These are phyloP conservation scores for Lathronympha strigana DNA, from an alignment of 2,888 invertebrate genomes.

Conservation along the genomic window DNA sequence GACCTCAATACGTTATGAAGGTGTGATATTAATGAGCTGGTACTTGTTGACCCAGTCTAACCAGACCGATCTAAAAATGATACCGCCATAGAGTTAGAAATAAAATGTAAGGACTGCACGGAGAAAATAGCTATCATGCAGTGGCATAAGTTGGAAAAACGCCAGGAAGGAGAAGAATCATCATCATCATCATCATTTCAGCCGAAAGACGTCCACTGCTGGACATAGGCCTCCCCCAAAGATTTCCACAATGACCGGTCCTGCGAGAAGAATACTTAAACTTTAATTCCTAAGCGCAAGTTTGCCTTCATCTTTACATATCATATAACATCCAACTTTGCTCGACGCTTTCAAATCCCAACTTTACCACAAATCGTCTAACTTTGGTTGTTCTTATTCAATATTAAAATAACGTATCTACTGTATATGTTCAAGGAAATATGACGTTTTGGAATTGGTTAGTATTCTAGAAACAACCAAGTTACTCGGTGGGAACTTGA, in stretches of 20 bases:
- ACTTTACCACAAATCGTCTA: constrained; percentile 19
- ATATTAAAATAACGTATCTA: background rate
- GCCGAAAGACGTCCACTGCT: too few species aligned
- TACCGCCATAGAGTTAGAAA: constrained; percentile 12
- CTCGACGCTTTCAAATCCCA: constrained; percentile 16
- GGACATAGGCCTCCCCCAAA: too few species aligned
- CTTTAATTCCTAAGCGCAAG: background rate
- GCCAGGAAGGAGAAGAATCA: too few species aligned
- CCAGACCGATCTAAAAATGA: constrained; percentile 17
- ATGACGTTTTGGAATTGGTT: background rate
- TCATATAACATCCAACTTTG: constrained; percentile 8
- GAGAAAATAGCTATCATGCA: too few species aligned
- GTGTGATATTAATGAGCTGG: background rate
- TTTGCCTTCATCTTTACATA: constrained; percentile 6
- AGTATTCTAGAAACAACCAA: background rate
- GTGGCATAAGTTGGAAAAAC: too few species aligned
- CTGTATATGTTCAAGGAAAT: background rate
- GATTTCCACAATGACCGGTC: too few species aligned
- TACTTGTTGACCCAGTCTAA: constrained; percentile 13
- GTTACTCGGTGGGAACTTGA: background rate
- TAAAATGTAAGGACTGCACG: background rate
- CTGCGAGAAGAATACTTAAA: too few species aligned
- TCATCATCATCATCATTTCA: too few species aligned
- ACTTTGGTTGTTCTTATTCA: constrained; percentile 6
- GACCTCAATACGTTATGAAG: background rate